These are phyloP conservation scores for Bolinopsis microptera DNA, from an alignment of 37 sponge, comb jelly and placozoan species.

Conservation along the genomic window DNA sequence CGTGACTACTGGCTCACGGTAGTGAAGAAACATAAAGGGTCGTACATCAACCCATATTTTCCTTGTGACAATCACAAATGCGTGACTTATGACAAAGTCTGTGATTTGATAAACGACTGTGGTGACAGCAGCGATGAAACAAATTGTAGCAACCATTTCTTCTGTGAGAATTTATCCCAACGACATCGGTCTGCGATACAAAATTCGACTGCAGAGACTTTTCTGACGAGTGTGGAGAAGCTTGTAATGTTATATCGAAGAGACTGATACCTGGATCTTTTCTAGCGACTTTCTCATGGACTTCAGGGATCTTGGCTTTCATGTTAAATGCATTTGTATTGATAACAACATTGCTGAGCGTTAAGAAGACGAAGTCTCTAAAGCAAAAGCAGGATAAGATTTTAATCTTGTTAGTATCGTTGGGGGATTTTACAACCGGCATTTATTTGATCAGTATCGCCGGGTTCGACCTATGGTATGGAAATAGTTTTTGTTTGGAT, in stretches of 20 bases:
- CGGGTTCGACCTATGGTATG: neutral
- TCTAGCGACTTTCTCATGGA: neutral
- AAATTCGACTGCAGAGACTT: neutral
- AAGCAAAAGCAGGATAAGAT: neutral
- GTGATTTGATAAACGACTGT: neutral
- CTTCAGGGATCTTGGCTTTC: neutral
- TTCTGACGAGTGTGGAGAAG: neutral
- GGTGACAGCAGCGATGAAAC: neutral
- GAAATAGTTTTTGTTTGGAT: neutral
- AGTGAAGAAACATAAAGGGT: neutral
- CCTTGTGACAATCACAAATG: neutral
- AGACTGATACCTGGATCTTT: neutral
- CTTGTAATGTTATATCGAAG: neutral
- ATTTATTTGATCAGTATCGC: neutral
- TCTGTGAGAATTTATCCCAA: neutral
- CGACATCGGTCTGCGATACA: neutral
- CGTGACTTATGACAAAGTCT: neutral
- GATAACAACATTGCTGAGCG: neutral
- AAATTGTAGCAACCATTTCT: neutral
- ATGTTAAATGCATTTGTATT: neutral
- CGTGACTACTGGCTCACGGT: neutral
- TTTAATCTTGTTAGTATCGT: neutral
- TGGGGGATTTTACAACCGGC: neutral
- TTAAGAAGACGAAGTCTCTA: neutral
- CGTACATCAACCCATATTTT: neutral